Evolutionary conservation across 1,140 invertebrate genomes (phyloP), one percentile per base, ranked within the genome.

Genomic region (Zeugodacus cucurbitae): DNA sequence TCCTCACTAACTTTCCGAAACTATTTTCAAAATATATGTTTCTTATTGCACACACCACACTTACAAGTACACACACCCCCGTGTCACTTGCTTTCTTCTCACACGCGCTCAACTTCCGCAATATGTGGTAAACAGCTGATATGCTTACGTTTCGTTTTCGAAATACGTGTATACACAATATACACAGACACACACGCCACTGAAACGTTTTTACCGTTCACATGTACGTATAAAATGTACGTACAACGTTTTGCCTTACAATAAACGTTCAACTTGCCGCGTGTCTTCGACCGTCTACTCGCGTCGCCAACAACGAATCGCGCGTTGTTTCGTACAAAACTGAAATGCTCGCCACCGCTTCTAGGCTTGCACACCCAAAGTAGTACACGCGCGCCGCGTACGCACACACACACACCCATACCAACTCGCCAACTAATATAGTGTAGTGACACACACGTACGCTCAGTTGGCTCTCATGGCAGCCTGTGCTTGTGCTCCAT

Each of bases 91-190:
- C 32, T 74, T 74, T 74, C 58, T 26, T 26, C 17, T 62, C 6
- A 82, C 74, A 29, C 74, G n/a, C n/a, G n/a, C 44, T 10, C 58
- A 62, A 82, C 74, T 82, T 48, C 74, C 74, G 41, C 74, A 48
- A 41, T 20, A 70, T n/a, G n/a, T n/a, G n/a, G n/a, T 70, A 78
- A 67, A 78, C 74, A 82, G 74, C 74, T 82, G 74, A 48, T 82
- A 48, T 82, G 74, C 74, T 82, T 82, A 82, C 74, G 41, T 82
- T 82, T 82, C 37, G 74, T 48, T 82, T 48, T 48, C 74, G 44
- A 82, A 82, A 48, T 82, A 5, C 8, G 3, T 57, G 11, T 57
- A 57, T 57, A 20, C 11, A 11, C 54, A 11, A 41, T n/a, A 62
- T 6, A 10, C 58, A 62, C 58, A 2, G 2, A 26, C 26, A 62